phyloP scores from a whole-genome alignment of 2,888 invertebrate species.

The Ptychoptera albimana region DNA sequence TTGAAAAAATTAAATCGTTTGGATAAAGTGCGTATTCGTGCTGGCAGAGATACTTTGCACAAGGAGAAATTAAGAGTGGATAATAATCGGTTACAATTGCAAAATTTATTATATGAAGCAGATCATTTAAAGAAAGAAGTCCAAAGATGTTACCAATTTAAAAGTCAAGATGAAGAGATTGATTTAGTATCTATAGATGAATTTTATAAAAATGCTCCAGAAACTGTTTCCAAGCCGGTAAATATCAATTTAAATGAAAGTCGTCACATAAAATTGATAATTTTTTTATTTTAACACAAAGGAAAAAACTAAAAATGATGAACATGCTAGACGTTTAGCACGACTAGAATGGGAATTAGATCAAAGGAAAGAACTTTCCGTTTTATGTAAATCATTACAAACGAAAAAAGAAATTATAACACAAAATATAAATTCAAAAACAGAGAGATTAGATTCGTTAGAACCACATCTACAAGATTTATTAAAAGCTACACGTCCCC shows the following conservation, averaged over 20 bases:
- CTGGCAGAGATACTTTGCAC: conserved; percentile 63
- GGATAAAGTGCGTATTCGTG: conserved; percentile 74
- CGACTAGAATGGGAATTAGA: conserved; percentile 83
- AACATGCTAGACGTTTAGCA: conserved; percentile 68
- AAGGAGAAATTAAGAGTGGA: conserved; percentile 80
- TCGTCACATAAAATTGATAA: conserved; percentile 20
- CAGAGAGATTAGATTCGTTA: conserved; percentile 62
- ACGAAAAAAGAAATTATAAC: conserved; percentile 61
- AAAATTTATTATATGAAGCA: conserved; percentile 87
- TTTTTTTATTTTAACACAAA: conserved; percentile 20
- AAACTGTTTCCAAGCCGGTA: conserved; percentile 44
- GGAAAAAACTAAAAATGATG: conserved; percentile 47
- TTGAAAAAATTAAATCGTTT: conserved; percentile 80
- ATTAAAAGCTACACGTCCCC: conserved; percentile 65
- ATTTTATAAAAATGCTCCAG: conserved; percentile 67
- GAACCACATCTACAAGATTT: conserved; percentile 60
- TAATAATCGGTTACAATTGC: conserved; percentile 73
- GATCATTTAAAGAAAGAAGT: conserved; percentile 89
- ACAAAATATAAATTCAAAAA: conserved; percentile 56
- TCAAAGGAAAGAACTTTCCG: conserved; percentile 68
- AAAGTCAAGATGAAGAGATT: conserved; percentile 88
- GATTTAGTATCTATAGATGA: conserved; percentile 71
- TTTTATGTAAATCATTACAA: conserved; percentile 57
- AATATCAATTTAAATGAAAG: conserved; percentile 17
- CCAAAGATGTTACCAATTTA: conserved; percentile 86